Base-by-base conservation (phyloP, 1,140 invertebrate species). In the Prorops nasuta region DNA sequence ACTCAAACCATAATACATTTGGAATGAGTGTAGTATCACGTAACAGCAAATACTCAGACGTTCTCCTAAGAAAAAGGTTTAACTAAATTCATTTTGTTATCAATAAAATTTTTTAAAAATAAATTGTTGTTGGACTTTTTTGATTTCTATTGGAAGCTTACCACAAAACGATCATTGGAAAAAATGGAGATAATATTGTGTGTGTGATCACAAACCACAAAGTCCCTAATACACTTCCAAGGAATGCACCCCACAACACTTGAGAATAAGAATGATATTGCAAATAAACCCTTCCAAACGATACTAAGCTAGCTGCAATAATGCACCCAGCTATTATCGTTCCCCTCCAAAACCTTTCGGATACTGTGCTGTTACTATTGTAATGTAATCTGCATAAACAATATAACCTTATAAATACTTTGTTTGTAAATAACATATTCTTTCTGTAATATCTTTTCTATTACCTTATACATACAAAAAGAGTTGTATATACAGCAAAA, bases 1-100 rank as follows among this genome's bases (percentile, higher is more conserved):
- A 96, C 67, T 96, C 93, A 70, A 96, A 96, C 92, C 92, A 96
- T 45, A 96, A 71, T 6, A 96, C 88, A 70, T 96, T 95, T 10
- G 93, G 94, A 71, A 96, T 96, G 20, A 95, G 76, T 6, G 92
- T 93, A 36, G 91, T 92, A 64, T 96, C 94, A 58, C 92, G 80
- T 51, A 96, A 76, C 75, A 96, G 83, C 49, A 95, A 73, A 67
- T 91, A 85, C 78, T 96, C 93, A 46, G 90, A 91, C 64, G 93
- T 79, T 77, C 84, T 88, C 85, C 92, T 94, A 72, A 36, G 83
- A 71, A 66, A 45, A 51, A 39, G 54, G 54, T 39, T 46, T 8
- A 16, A n/a, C 4, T 28, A 28, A 41, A 43, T 19, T 49, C 2
- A 24, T 20, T 17, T 18, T 7, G 19, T 46, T 24, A 31, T 10